Percentiles rank a stretch among this genome's conserved stretches.
Conservation (phyloP, 2,113 vertebrate genomes). For the Antigone vipio region DNA sequence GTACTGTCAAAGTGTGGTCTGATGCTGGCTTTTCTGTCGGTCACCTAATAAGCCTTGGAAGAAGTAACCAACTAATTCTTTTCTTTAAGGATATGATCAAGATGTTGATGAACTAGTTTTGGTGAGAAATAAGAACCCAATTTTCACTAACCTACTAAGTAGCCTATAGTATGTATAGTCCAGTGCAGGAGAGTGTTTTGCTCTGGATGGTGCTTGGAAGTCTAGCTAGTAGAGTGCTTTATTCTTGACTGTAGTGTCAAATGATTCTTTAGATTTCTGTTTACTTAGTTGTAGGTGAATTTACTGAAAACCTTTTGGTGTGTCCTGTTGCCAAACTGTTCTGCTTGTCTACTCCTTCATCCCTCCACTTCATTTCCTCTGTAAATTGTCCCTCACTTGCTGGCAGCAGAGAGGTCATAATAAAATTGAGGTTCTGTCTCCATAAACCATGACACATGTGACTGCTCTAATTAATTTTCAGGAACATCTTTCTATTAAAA, state of each 20-base stretch:
- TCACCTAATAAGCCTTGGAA: background rate
- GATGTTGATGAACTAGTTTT: background rate
- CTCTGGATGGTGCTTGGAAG: background rate
- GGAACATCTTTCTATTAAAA: background rate
- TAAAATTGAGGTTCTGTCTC: background rate
- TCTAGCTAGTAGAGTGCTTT: background rate
- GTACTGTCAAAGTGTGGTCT: background rate
- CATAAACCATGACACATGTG: background rate
- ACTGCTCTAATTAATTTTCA: background rate
- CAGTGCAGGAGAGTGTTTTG: background rate
- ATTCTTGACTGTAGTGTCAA: background rate
- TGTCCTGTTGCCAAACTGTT: background rate
- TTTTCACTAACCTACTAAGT: background rate
- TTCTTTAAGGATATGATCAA: background rate
- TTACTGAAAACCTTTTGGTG: background rate
- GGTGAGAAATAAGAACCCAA: background rate
- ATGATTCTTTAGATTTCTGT: background rate
- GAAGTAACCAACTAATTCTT: background rate
- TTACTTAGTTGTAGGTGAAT: background rate
- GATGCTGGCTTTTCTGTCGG: background rate
- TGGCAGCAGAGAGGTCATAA: background rate
- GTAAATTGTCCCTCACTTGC: background rate
- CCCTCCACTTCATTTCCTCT: background rate
- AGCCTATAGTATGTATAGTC: background rate
- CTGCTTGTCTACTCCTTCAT: background rate